Evolutionary conservation across 92 coral and sea anemone genomes (phyloP), one percentile per base, ranked within the genome.

Genomic region (Epizoanthus stellaris): DNA sequence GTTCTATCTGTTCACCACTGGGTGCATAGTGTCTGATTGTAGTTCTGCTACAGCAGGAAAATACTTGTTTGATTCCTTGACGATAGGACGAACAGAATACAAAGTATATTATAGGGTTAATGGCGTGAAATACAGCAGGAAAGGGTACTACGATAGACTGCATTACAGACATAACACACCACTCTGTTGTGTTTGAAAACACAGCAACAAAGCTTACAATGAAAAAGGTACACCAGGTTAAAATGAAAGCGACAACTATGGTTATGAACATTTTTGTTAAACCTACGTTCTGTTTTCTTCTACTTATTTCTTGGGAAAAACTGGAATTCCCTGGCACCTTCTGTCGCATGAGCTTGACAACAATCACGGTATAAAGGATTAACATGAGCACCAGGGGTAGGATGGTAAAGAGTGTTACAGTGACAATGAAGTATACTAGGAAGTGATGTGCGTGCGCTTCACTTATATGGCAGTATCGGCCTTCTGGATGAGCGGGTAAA

Each of bases 241-340:
- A 6, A 3, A 59, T 6, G 54, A 77, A 60, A 30, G 47, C 82
- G 8, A 60, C 38, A 77, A 42, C 21, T 39, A 77, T 59, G 6
- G 69, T 77, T 30, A 77, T 19, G n/a, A 77, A 60, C 82, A 77
- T 77, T 61, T 60, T 77, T 10, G 82, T 77, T 47, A 77, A 60
- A 42, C 65, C 15, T 9, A 77, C 17, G 23, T 77, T 77, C 8
- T 77, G 70, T 49, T 61, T 64, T 42, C 82, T 60, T 19, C 82
- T 64, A 39, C 63, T 40, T 10, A 17, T 6, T 19, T 34, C 56
- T 17, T 61, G 39, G 42, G 70, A 39, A 9, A 52, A 52, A 9
- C 23, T 60, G 5, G 9, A 40, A 20, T n/a, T 77, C 14, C 70
- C 82, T 17, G 82, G 82, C 43, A 77, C 64, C 38, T 39, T 61